phyloP scores from a whole-genome alignment of 1,140 invertebrate species.

The Lepidotrigona ventralis region DNA sequence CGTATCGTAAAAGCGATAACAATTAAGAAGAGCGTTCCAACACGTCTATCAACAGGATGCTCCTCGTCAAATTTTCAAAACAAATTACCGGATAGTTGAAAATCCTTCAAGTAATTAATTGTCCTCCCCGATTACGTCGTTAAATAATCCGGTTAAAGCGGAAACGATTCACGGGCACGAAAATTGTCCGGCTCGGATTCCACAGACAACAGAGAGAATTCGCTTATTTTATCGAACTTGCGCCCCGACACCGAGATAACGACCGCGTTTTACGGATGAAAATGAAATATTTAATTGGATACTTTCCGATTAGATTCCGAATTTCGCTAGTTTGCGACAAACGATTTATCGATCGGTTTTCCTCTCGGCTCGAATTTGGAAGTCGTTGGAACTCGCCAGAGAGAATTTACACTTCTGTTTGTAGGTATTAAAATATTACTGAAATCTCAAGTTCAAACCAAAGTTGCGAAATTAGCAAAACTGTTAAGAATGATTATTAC shows the following conservation, averaged over 20 bases:
- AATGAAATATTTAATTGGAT: constrained; percentile 4
- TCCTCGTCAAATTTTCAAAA: background rate
- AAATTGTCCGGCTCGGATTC: constrained; percentile 11
- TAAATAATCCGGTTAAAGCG: background rate
- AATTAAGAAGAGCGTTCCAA: background rate
- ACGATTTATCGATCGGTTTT: background rate
- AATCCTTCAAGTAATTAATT: constrained; percentile 6
- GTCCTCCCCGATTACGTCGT: constrained; percentile 8
- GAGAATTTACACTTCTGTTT: background rate
- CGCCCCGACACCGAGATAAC: background rate
- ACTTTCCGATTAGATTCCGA: background rate
- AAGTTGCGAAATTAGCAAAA: too few relatives aligned
- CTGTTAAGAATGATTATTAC: too few relatives aligned
- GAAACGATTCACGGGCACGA: background rate
- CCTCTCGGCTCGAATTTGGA: background rate
- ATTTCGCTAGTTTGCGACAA: background rate
- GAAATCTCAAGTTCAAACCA: too few relatives aligned
- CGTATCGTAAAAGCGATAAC: background rate
- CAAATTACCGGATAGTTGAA: background rate
- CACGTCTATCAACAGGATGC: background rate
- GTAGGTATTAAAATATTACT: too few relatives aligned
- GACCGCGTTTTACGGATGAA: background rate
- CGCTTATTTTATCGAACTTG: background rate
- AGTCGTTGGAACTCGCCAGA: background rate
- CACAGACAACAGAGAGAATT: background rate